Evolutionary conservation across 1,140 invertebrate species (phyloP).

Genomic region (Lucilia cuprina): DNA sequence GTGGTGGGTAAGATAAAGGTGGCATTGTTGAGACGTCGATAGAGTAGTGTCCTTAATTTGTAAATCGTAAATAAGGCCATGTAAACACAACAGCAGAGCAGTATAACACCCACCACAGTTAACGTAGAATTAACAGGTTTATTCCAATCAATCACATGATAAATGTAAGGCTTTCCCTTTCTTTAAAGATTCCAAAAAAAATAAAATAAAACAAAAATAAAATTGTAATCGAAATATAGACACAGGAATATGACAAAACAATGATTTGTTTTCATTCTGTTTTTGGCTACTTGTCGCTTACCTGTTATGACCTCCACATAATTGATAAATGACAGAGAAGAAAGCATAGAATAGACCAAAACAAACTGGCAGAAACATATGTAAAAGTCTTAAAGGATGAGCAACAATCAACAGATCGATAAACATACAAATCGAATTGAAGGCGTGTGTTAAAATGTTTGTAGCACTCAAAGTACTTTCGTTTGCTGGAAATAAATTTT

Average conservation of each 20-base stretch:
- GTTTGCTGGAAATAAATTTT: slow-evolving; percentile 42
- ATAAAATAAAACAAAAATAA: not conserved
- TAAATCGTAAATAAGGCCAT: slow-evolving; percentile 54
- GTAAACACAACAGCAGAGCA: slow-evolving; percentile 64
- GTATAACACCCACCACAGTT: slow-evolving; percentile 65
- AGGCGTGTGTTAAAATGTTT: slow-evolving; percentile 76
- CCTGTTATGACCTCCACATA: slow-evolving; percentile 73
- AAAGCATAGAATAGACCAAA: slow-evolving; percentile 71
- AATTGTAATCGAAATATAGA: not conserved
- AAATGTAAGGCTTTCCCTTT: slow-evolving; percentile 70
- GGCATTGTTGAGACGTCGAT: slow-evolving; percentile 42
- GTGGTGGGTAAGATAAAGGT: slow-evolving; percentile 46
- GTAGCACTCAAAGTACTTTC: slow-evolving; percentile 62
- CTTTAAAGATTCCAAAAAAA: slow-evolving; percentile 61
- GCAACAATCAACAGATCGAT: slow-evolving; percentile 74
- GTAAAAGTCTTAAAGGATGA: slow-evolving; percentile 73
- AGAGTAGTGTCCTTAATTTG: slow-evolving; percentile 51
- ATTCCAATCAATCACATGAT: slow-evolving; percentile 74
- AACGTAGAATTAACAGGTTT: slow-evolving; percentile 63
- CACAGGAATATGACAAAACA: not conserved
- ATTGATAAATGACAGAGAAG: slow-evolving; percentile 78
- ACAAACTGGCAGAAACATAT: slow-evolving; percentile 73
- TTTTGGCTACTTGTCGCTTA: slow-evolving; percentile 50
- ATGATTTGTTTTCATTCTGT: slow-evolving; percentile 1
- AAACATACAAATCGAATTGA: slow-evolving; percentile 77